Percentiles rank a stretch among this genome's conserved stretches.
Conservation (phyloP, 2,797 vertebrate genomes). For the Leuciscus waleckii region DNA sequence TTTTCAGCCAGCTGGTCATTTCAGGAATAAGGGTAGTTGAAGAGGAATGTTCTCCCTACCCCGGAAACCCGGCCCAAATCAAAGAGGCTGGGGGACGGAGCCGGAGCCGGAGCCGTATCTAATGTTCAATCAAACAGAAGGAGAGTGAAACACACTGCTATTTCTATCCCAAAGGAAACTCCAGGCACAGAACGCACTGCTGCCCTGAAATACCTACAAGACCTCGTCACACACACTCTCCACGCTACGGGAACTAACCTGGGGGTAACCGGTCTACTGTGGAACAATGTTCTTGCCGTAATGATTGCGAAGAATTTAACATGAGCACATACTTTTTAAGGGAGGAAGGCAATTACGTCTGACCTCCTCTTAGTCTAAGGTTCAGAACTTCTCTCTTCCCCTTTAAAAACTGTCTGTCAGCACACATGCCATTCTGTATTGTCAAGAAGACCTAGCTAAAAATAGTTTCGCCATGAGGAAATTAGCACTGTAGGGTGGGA, state of each 20-base stretch:
- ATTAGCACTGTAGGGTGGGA: conserved; percentile 49
- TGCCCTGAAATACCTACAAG: conserved; percentile 68
- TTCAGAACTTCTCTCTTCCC: conserved; percentile 30
- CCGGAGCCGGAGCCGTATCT: conserved; percentile 59
- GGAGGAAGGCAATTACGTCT: conserved; percentile 8
- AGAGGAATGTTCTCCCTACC: conserved; percentile 63
- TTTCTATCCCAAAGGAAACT: conserved; percentile 68
- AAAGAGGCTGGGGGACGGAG: conserved; percentile 48
- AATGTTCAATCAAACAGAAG: conserved; percentile 64
- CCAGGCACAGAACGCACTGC: conserved; percentile 60
- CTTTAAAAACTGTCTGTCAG: conserved; percentile 49
- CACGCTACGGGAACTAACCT: conserved; percentile 41
- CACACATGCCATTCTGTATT: conserved; percentile 53
- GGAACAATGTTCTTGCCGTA: background rate
- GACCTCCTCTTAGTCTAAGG: conserved; percentile 35
- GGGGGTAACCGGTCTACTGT: background rate
- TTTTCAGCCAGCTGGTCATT: conserved; percentile 54
- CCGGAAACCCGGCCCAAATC: conserved; percentile 62
- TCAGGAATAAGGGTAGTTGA: conserved; percentile 62
- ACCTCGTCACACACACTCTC: conserved; percentile 60
- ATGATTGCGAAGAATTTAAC: background rate
- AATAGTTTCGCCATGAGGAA: conserved; percentile 58
- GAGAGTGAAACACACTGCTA: conserved; percentile 58
- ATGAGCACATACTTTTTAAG: background rate
- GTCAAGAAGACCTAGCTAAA: conserved; percentile 60